phyloP scores from a whole-genome alignment of 2,113 vertebrate genomes.

The Polypterus bichir region DNA sequence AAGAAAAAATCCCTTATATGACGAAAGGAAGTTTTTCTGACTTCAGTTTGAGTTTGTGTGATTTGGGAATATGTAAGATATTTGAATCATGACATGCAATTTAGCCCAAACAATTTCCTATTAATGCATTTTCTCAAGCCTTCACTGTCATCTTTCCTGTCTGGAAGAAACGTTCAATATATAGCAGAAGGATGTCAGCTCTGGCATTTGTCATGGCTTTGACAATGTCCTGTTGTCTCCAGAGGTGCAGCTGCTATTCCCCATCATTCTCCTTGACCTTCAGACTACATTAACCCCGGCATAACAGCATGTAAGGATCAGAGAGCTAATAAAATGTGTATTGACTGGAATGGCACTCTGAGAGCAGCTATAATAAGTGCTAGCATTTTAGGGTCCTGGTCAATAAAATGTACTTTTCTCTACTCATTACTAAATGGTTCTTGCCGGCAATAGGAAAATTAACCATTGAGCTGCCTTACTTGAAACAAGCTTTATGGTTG shows the following conservation, averaged over 20 bases:
- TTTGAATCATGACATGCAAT: no score
- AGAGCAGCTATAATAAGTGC: constrained; percentile 42
- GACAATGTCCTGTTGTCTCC: constrained; percentile 15
- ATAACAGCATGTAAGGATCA: constrained; percentile 25
- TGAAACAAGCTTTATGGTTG: no score
- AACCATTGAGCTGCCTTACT: constrained; percentile 9
- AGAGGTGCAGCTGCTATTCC: constrained; percentile 4
- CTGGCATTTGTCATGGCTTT: constrained; percentile 23
- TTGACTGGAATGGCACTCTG: constrained; percentile 38
- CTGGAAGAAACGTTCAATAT: no score
- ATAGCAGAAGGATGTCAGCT: no score
- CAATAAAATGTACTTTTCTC: constrained; percentile 40
- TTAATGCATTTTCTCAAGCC: no score
- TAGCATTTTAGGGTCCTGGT: constrained; percentile 32
- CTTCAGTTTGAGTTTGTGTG: no score
- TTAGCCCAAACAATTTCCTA: no score
- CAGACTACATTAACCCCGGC: constrained; percentile 14
- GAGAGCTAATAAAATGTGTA: constrained; percentile 44
- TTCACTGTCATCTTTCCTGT: no score
- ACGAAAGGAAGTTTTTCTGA: no score
- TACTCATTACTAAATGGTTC: constrained; percentile 29
- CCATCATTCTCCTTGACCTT: constrained; percentile 31
- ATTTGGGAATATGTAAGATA: no score
- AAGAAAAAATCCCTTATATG: no score
- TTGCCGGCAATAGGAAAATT: constrained; percentile 45